phyloP scores from a whole-genome alignment of 2,113 vertebrate species.

The Oncorhynchus kisutch region DNA sequence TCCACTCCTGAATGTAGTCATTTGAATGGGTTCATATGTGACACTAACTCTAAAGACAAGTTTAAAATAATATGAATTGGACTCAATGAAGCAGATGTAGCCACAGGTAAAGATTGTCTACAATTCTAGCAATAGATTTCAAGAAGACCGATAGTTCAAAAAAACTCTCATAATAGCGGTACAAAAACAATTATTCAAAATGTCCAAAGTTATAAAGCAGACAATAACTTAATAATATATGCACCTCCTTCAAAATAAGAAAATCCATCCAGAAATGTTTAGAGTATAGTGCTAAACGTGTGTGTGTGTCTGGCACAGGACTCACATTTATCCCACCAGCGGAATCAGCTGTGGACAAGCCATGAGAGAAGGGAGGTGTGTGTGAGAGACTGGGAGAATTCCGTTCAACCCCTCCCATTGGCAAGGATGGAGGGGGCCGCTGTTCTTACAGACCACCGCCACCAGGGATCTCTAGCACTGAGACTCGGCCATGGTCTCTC shows the following conservation, averaged over 20 bases:
- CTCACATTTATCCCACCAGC: neutral
- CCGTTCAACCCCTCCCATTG: neutral
- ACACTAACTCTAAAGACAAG: too few species aligned
- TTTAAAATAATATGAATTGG: too few species aligned
- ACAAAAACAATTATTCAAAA: neutral
- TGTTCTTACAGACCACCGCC: slow-evolving; percentile 21
- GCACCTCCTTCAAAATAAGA: slow-evolving; percentile 46
- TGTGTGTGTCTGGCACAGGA: neutral
- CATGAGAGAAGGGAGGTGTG: neutral
- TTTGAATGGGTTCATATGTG: too few species aligned
- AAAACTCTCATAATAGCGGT: slow-evolving; percentile 6
- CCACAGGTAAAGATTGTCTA: too few species aligned
- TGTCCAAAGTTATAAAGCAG: slow-evolving; percentile 19
- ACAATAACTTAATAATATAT: slow-evolving; percentile 62
- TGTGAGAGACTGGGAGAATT: neutral
- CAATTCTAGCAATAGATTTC: too few species aligned
- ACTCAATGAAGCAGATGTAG: too few species aligned
- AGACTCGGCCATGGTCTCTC: slow-evolving; percentile 56
- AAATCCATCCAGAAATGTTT: neutral
- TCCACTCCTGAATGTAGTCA: neutral
- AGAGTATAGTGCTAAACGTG: slow-evolving; percentile 21
- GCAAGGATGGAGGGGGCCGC: neutral
- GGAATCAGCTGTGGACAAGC: too few species aligned
- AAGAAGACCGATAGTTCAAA: neutral
- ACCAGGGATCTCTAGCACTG: slow-evolving; percentile 57